A percentile compares a stretch with the other conserved stretches of the same genome.
Evolutionary conservation across 1,140 invertebrate species (phyloP).

Genomic region (Hylaeus volcanicus): DNA sequence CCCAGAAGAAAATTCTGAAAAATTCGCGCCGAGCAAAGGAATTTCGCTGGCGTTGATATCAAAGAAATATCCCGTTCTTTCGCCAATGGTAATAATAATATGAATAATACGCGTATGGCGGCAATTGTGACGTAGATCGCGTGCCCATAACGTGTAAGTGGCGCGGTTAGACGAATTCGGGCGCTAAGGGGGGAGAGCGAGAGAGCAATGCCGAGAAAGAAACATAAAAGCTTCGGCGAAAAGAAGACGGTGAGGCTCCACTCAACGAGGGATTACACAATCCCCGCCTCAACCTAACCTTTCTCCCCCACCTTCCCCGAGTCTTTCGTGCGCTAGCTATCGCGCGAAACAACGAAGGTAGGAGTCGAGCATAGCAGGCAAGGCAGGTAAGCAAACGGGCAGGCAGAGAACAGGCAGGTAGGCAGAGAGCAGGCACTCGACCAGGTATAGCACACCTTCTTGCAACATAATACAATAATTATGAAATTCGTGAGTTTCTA

Average conservation of each 20-base stretch:
- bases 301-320: constrained; percentile 69
- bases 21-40: no score
- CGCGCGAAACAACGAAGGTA: constrained; percentile 47
- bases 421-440: constrained; percentile 54
- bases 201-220: constrained; percentile 44
- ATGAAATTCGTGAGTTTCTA: constrained; percentile 81
- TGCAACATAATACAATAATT: constrained; percentile 80
- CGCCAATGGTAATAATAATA: no score
- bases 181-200: neutral
- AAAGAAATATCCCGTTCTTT: no score
- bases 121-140: neutral
- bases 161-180: neutral
- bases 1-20: no score
- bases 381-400: constrained; percentile 49
- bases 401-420: constrained; percentile 33
- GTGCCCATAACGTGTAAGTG: neutral
- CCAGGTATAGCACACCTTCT: constrained; percentile 72
- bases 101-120: neutral
- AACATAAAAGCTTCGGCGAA: constrained; percentile 63
- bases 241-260: constrained; percentile 72
- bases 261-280: constrained; percentile 76
- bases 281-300: constrained; percentile 77
- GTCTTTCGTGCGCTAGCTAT: constrained; percentile 22
- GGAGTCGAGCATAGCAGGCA: constrained; percentile 56
- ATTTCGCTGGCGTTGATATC: no score